A percentile compares a stretch with the other conserved stretches of the same genome.
Evolutionary conservation across 35 echinoderm and acorn worm genomes (phyloP).

Genomic region (Holothuria glaberrima): DNA sequence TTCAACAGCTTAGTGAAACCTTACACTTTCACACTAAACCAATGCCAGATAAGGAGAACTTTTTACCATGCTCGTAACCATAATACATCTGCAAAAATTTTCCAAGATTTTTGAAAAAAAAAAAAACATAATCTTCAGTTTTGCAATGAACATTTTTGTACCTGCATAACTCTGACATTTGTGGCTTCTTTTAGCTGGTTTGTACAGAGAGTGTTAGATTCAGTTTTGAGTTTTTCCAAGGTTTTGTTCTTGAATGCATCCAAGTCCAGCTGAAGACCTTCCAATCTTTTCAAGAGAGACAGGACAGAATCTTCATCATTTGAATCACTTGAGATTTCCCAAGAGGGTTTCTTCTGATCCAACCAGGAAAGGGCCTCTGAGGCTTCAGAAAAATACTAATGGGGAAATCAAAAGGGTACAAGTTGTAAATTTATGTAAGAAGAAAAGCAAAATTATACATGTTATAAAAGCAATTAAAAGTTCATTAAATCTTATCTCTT

Average conservation of each 20-base stretch:
- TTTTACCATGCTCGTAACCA: no score
- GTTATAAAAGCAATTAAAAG: no score
- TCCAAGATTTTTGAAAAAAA: no score
- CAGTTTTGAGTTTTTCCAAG: constrained; percentile 40
- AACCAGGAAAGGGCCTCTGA: constrained; percentile 84
- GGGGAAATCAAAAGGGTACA: not conserved
- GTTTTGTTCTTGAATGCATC: constrained; percentile 72
- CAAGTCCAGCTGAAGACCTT: constrained; percentile 86
- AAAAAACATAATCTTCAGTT: no score
- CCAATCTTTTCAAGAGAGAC: constrained; percentile 86
- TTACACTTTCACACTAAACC: no score
- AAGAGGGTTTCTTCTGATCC: constrained; percentile 75
- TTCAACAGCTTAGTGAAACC: not conserved
- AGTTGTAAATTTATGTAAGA: no score
- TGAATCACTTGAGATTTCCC: constrained; percentile 58
- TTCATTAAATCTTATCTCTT: no score
- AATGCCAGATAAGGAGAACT: no score
- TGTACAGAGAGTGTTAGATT: constrained; percentile 5
- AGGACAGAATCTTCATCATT: constrained; percentile 84
- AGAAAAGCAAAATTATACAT: no score
- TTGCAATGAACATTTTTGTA: not conserved
- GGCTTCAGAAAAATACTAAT: constrained; percentile 86
- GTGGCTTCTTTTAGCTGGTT: constrained; percentile 1
- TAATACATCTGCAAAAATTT: no score
- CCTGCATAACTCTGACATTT: constrained; percentile 24